Evolutionary conservation across 2,113 vertebrate species (phyloP), one percentile per base, ranked within the genome.

Genomic region (Myotis yumanensis): DNA sequence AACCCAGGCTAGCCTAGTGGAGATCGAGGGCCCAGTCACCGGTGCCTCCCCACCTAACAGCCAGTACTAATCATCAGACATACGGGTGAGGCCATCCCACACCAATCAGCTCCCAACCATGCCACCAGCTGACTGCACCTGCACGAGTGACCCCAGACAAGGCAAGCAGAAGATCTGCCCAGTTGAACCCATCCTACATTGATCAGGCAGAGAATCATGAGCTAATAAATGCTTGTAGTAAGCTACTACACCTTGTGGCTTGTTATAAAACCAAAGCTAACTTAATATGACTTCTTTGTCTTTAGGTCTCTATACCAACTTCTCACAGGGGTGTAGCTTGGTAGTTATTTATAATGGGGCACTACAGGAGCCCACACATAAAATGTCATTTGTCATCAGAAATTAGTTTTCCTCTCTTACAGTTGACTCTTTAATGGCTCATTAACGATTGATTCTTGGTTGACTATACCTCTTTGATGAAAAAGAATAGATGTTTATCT

Each of bases 361-460:
- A 57, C 85, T 86, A 68, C 10, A 72, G 48, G 48, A 30, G 3
- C 25, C 40, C 5, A 15, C 15, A 16, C 37, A 87, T 43, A 77
- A 73, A 48, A 81, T 64, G 57, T 52, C 48, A 69, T 59, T 90
- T 79, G 68, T 77, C 4, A 93, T 94, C 66, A 95, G 59, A 95
- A 95, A 84, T 91, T 54, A 83, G 76, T 93, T 72, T 72, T 62
- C 66, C 48, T 88, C 86, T 95, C 80, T 96, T 90, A 86, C 15
- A n/a, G 89, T 57, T 95, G 77, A 88, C 37, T 72, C 14, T 93
- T 83, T 95, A 94, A 94, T 68, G 87, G 46, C 17, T 93, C 51
- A 92, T 62, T 79, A 81, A 69, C 86, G 35, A 82, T 83, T 95
- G 89, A 97, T 93, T 94, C 76, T 96, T 81, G 89, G 57, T 88